Conservation (phyloP, 2,113 vertebrate genomes). For the Limnothrissa miodon region DNA sequence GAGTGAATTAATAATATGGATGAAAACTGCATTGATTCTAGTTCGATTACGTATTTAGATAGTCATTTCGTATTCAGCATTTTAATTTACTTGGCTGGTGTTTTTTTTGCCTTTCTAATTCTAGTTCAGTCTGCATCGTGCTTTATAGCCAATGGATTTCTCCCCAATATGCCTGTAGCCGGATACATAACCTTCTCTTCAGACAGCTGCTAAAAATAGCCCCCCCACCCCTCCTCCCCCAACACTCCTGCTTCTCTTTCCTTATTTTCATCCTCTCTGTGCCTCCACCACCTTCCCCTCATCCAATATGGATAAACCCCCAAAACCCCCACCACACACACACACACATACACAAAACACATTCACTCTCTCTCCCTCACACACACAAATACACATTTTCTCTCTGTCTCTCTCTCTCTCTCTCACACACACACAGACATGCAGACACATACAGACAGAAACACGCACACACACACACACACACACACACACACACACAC, state of each 20-base stretch:
- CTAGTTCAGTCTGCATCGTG: background rate
- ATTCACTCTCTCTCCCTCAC: background rate
- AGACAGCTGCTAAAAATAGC: conserved; percentile 64
- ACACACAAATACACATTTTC: background rate
- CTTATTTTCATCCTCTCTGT: conserved; percentile 47
- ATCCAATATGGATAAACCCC: conserved; percentile 59
- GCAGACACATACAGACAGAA: conserved; percentile 14
- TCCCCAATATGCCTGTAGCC: conserved; percentile 1
- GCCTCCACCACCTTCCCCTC: conserved; percentile 38
- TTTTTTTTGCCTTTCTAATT: background rate
- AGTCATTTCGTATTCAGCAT: background rate
- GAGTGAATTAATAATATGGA: background rate
- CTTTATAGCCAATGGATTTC: background rate
- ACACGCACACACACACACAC: conserved; percentile 9
- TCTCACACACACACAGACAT: background rate
- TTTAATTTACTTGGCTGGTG: background rate
- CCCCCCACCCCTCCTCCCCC: background rate
- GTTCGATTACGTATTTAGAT: background rate
- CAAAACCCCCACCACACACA: conserved; percentile 47
- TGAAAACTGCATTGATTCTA: background rate
- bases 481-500: background rate
- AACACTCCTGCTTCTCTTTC: conserved; percentile 33
- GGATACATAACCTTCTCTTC: conserved; percentile 58
- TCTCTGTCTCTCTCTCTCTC: background rate
- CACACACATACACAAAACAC: background rate